Evolutionary conservation across 2,113 vertebrate species (phyloP).

Genomic region (Chroicocephalus ridibundus): DNA sequence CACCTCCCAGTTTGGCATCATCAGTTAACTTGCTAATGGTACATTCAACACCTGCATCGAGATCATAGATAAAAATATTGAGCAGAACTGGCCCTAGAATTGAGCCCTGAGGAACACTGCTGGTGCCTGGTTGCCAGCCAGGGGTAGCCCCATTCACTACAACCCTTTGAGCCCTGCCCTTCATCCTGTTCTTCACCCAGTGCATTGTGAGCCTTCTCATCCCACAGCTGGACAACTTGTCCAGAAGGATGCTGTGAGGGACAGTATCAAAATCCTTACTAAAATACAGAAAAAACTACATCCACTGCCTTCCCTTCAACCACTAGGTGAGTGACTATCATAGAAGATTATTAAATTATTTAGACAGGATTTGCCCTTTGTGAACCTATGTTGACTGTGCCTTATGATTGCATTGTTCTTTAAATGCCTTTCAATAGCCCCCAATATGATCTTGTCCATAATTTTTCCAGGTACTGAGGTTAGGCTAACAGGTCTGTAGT

Average conservation of each 20-base stretch:
- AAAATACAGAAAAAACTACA: not conserved
- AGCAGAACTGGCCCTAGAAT: not conserved
- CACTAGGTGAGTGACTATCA: not conserved
- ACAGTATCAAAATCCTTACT: not conserved
- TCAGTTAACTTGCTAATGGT: not conserved
- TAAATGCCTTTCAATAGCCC: not conserved
- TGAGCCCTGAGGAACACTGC: not conserved
- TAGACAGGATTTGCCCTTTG: not conserved
- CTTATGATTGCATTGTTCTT: not conserved
- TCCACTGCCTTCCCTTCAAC: not conserved
- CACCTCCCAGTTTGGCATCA: not conserved
- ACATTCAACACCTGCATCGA: not conserved
- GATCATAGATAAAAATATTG: not conserved
- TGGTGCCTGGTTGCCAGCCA: not conserved
- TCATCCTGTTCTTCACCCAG: not conserved
- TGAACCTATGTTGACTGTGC: not conserved
- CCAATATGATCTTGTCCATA: not conserved
- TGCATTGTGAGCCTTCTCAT: not conserved
- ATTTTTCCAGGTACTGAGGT: not conserved
- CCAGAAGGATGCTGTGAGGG: not conserved
- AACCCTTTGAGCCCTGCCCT: not conserved
- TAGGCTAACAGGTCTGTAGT: not conserved
- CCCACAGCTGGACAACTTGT: not conserved
- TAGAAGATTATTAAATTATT: not conserved
- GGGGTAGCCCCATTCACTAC: not conserved